Evolutionary conservation across 2,888 invertebrate genomes (phyloP).

Genomic region (Steinernema hermaphroditum): DNA sequence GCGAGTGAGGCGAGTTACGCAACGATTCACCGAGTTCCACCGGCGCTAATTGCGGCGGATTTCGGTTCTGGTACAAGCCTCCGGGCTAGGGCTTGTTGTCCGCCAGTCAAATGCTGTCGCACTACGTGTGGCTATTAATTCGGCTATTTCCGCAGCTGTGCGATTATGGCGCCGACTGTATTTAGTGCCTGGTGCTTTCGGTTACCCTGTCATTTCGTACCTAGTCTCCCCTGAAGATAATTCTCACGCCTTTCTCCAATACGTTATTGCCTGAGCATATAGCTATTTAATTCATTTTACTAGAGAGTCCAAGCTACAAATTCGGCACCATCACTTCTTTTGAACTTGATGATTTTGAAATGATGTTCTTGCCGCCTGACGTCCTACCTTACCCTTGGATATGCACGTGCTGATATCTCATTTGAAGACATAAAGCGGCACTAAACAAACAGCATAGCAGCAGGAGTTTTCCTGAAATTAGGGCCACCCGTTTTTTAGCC

Average conservation of each 20-base stretch:
- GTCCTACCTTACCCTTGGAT: too few species aligned
- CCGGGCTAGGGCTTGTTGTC: conserved; percentile 8
- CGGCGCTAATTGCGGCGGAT: conserved; percentile 25
- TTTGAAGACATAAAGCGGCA: too few species aligned
- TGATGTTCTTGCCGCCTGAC: too few species aligned
- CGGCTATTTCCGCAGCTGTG: neutral
- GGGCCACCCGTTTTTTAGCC: neutral
- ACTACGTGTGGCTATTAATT: conserved; percentile 16
- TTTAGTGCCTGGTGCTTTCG: neutral
- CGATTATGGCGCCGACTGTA: neutral
- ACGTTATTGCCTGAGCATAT: too few species aligned
- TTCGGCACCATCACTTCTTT: too few species aligned
- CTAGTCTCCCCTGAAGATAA: neutral
- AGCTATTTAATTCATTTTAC: too few species aligned
- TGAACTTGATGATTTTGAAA: too few species aligned
- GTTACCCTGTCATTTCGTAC: neutral
- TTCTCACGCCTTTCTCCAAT: too few species aligned
- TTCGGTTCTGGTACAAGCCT: conserved; percentile 31
- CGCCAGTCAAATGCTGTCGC: neutral
- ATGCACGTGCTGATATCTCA: too few species aligned
- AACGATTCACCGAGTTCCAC: conserved; percentile 27
- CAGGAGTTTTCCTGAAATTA: neutral
- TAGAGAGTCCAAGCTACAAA: too few species aligned
- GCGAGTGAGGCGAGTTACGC: neutral
- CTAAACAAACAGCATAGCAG: neutral